Base-by-base conservation (phyloP, 1,140 invertebrate species). In the Octopus sinensis region DNA sequence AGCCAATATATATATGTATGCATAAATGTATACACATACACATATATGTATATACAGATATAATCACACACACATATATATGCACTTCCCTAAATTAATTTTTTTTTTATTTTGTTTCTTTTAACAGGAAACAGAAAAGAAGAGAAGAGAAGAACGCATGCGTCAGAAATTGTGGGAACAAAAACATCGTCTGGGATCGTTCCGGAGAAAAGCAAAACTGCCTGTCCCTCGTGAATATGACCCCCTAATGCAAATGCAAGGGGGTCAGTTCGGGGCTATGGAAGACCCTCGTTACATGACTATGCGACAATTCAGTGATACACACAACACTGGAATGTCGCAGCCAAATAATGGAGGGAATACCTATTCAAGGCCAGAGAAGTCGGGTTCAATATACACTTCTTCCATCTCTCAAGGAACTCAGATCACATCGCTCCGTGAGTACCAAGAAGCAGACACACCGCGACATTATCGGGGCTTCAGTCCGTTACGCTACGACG, bases 121-220 rank as follows among this genome's bases (percentile, higher is more conserved):
- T 79, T 82, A 53, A 0, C 75, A 89, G 88, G 88, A 89, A 79
- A 82, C 88, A 10, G 88, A 89, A 77, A 89, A 87, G 81, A 89
- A 89, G 76, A 80, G 88, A 73, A 84, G 84, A 23, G 88, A 88
- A 79, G 88, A 89, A 80, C 84, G 87, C 62, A 82, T 88, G 81
- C 83, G 87, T 30, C 88, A 89, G 84, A 89, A 88, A 79, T 85
- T 86, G 6, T 89, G 88, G 88, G 88, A 89, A 79, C 86, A 89
- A 78, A 89, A 88, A 79, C 86, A 89, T 79, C 84, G 87, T 5
- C 80, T 88, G 56, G 86, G 87, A 53, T 88, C 86, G 23, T 89
- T 89, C 84, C 82, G 88, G 5, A 83, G 87, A 10, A 85, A 86
- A 53, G 86, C 87, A 6, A 84, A 84, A 75, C 83, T 88, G 53